phyloP scores from a whole-genome alignment of 2,888 invertebrate genomes.

The Nipponacmea schrenckii region DNA sequence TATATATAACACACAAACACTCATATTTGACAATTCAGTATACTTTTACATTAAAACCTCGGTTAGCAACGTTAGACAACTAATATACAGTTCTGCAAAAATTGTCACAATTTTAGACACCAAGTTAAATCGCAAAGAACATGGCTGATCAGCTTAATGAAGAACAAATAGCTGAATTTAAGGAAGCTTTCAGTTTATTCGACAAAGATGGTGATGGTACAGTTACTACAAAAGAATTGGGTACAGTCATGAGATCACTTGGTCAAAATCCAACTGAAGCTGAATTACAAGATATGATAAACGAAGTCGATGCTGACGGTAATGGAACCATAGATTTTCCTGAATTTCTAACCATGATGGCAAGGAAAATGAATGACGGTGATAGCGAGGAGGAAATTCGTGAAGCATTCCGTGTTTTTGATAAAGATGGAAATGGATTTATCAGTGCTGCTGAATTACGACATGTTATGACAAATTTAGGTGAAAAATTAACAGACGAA shows the following conservation, averaged over 20 bases:
- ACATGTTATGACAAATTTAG: slow-evolving; percentile 99
- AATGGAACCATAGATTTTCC: slow-evolving; percentile 98
- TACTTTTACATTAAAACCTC: no score
- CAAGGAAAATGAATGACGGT: slow-evolving; percentile 97
- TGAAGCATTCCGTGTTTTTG: slow-evolving; percentile 97
- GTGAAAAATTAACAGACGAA: slow-evolving; percentile 98
- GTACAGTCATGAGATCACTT: slow-evolving; percentile 97
- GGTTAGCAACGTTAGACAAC: no score
- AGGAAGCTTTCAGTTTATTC: slow-evolving; percentile 99
- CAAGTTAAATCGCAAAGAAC: no score
- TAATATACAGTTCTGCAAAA: no score
- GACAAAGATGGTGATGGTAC: slow-evolving; percentile 99
- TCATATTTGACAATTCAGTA: no score
- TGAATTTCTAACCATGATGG: slow-evolving; percentile 99
- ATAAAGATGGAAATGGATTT: slow-evolving; percentile 98
- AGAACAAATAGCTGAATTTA: slow-evolving; percentile 80
- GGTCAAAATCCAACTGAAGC: slow-evolving; percentile 99
- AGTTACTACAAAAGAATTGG: slow-evolving; percentile 99
- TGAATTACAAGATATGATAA: slow-evolving; percentile 99
- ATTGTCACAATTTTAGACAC: no score
- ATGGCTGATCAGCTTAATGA: neutral
- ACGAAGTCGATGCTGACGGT: slow-evolving; percentile 96
- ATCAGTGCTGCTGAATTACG: slow-evolving; percentile 97
- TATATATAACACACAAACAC: no score
- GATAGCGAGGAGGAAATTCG: slow-evolving; percentile 98